Base-by-base conservation (phyloP, 92 coral and sea anemone genomes). In the Hydrozoanthus gracilis region DNA sequence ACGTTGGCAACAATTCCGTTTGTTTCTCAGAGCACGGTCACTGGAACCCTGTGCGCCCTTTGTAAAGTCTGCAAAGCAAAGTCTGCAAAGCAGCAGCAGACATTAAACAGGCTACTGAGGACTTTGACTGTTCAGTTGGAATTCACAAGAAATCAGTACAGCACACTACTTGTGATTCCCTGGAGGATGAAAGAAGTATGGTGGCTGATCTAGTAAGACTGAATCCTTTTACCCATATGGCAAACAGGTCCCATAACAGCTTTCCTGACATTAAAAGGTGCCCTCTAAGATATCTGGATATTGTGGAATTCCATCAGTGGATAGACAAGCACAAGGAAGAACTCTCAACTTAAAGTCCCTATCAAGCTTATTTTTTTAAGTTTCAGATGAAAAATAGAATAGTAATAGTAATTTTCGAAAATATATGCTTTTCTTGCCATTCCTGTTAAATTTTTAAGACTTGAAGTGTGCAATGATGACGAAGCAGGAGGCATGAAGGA, bases 101-200 rank as follows among this genome's bases (percentile, higher is more conserved):
- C 52, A 82, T 92, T 62, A 52, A 73, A 5, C 56, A 87, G 39
- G 9, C 86, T 66, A 69, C 20, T 20, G 71, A 92, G 65, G 77
- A 86, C 44, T 79, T 91, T 80, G 94, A 91, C 55, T 12, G 51
- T 14, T 88, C 91, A 35, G 85, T 35, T 44, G 82, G 91, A 44
- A 94, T 94, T 12, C 93, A 91, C 88, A 68, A 83, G 91, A 86
- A 76, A 48, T 92, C 98, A 3, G 95, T 90, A 9, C 89, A 92
- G 49, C 98, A 94, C 71, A 88, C 93, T 7, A 80, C 93, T 9
- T 82, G 92, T 0, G 92, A 89, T 27, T 89, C 90, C 4, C 91
- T 91, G 67, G 44, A 85, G 82, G 93, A 94, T 94, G 97, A 92
- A 73, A 88, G 78, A 54, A 92, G 79, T 61, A 89, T 93, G 92